Evolutionary conservation across 2,113 vertebrate species (phyloP).

Genomic region (Clupea harengus): DNA sequence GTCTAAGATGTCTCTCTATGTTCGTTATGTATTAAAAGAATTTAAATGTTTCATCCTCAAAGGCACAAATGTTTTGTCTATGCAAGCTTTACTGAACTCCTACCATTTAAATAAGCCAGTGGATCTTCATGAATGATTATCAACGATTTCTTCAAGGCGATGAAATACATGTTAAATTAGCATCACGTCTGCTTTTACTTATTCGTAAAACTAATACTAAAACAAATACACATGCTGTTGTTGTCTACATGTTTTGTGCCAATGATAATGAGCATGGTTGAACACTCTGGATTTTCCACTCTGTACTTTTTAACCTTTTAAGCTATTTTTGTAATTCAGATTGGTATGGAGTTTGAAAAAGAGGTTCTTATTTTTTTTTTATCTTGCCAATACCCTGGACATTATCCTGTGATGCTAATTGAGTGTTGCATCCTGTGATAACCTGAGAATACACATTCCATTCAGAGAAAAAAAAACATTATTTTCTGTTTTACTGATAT

Average conservation of each 20-base stretch:
- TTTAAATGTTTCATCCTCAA: background rate
- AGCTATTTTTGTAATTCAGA: background rate
- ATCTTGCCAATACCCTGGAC: background rate
- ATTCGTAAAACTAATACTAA: background rate
- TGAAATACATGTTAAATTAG: background rate
- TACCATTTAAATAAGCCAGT: background rate
- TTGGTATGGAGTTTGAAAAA: background rate
- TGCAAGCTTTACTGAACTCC: constrained; percentile 1
- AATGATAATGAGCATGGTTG: background rate
- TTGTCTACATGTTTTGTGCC: background rate
- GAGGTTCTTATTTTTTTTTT: background rate
- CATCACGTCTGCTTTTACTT: background rate
- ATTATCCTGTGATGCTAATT: background rate
- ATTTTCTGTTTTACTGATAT: background rate
- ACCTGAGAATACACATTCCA: background rate
- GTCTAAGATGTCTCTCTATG: background rate
- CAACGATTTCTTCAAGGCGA: background rate
- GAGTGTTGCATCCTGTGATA: background rate
- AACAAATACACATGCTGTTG: background rate
- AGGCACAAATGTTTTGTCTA: background rate
- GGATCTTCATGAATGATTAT: background rate
- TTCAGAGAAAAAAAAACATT: background rate
- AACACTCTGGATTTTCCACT: background rate
- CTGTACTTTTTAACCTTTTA: background rate
- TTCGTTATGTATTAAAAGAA: background rate